Conservation (phyloP, 2,797 vertebrate species). For the Poecile montanus region DNA sequence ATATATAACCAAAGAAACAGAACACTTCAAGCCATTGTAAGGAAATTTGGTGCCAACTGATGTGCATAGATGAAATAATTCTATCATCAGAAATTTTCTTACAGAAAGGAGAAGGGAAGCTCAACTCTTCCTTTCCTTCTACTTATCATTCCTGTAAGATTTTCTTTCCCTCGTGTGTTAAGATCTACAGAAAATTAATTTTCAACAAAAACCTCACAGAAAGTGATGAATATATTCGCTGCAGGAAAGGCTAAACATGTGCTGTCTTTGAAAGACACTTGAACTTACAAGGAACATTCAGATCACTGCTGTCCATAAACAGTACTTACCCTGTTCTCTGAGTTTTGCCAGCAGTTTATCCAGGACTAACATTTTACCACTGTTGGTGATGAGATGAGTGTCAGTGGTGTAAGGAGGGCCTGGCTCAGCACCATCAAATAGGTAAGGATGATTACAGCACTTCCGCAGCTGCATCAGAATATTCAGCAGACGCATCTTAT, state of each 20-base stretch:
- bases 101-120: background rate
- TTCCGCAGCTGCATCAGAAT: constrained; percentile 85
- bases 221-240: background rate
- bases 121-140: background rate
- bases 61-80: background rate
- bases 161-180: background rate
- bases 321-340: constrained; percentile 79
- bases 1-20: background rate
- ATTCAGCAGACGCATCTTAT: constrained; percentile 85
- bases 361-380: constrained; percentile 84
- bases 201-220: background rate
- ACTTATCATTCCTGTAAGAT: background rate
- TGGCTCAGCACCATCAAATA: constrained; percentile 83
- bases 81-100: background rate
- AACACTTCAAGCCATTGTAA: background rate
- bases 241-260: background rate
- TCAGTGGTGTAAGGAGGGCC: constrained; percentile 85
- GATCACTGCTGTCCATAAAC: background rate
- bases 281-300: fast-evolving
- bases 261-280: background rate
- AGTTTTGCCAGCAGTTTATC: constrained; percentile 83
- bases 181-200: background rate
- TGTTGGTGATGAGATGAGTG: constrained; percentile 82
- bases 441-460: constrained; percentile 84
- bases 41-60: background rate